Evolutionary conservation across 2,888 invertebrate species (phyloP).

Genomic region (Pyralis farinalis): DNA sequence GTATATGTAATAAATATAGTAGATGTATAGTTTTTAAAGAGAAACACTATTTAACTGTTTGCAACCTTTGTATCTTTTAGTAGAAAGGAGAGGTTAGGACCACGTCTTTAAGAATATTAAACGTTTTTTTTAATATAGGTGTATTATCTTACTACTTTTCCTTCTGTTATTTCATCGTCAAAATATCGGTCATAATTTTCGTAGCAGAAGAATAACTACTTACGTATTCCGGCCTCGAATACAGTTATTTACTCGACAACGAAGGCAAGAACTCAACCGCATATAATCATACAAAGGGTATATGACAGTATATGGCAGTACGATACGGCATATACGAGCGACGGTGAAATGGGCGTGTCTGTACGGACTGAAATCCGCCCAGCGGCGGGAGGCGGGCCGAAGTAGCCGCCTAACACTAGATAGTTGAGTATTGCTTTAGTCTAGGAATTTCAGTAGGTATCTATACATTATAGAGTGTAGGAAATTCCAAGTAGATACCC

Average conservation of each 20-base stretch:
- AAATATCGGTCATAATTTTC: too few species aligned
- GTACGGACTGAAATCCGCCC: constrained; percentile 46
- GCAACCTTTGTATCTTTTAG: too few species aligned
- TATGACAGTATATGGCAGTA: constrained; percentile 12
- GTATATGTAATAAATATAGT: too few species aligned
- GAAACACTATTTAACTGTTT: too few species aligned
- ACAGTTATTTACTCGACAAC: neutral
- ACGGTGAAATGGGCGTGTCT: constrained; percentile 63
- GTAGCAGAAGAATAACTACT: neutral
- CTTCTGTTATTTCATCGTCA: too few species aligned
- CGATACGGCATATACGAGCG: constrained; percentile 18
- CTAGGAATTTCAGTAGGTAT: constrained; percentile 17
- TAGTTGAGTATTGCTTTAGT: constrained; percentile 24
- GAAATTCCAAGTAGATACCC: too few species aligned
- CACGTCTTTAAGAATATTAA: too few species aligned
- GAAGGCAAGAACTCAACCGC: neutral
- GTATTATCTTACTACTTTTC: too few species aligned
- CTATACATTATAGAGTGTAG: neutral
- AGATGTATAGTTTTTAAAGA: too few species aligned
- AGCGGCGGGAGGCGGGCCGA: constrained; percentile 57
- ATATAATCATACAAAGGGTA: constrained; percentile 12
- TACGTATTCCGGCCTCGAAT: neutral
- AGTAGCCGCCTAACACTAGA: constrained; percentile 28
- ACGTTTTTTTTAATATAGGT: too few species aligned
- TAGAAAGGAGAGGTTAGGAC: too few species aligned